Evolutionary conservation across 2,888 invertebrate genomes (phyloP), one percentile per base, ranked within the genome.

Genomic region (Stegana nigrithorax): DNA sequence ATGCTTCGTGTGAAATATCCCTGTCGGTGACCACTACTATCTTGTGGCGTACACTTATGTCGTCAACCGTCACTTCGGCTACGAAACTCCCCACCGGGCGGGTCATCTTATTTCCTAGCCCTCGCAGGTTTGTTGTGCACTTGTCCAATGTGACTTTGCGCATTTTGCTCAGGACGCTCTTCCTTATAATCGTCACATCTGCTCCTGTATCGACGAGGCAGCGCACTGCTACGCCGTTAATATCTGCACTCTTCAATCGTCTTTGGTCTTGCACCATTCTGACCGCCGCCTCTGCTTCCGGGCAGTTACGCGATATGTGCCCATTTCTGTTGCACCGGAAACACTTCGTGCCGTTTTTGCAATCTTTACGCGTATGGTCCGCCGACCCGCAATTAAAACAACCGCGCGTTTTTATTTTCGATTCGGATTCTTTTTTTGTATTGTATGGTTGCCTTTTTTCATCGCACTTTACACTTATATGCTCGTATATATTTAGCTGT

Each of bases 301-400:
- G 19, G 21, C 23, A 45, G 8, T 21, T 45, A 8, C 19, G 2
- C 19, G 45, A 23, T 10, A 45, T 45, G 12, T 45, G 45, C 1
- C 45, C 23, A 17, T 12, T 8, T 21, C 21, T 19, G 23, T 45
- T 45, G 45, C 23, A 23, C 7, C 12, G 6, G 8, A 45, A 45
- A 21, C 23, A 45, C 21, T 45, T 45, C 21, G 12, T 45, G 6
- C 1, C 45, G 8, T 17, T n/a, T 2, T 21, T 25, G n/a, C 47
- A 47, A 1, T 47, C 47, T 4, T 23, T 47, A 21, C 47, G 23
- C n/a, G 21, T 7, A 47, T 47, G 25, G 2, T 47, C 25, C 10
- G 47, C 1, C n/a, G 25, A 47, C 4, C 47, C 47, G n/a, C 47
- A 47, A 47, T 47, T 47, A 47, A 47, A 47, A 23, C 25, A 47